Base-by-base conservation (phyloP, 35 echinoderm and acorn worm species). In the Heliocidaris erythrogramma region DNA sequence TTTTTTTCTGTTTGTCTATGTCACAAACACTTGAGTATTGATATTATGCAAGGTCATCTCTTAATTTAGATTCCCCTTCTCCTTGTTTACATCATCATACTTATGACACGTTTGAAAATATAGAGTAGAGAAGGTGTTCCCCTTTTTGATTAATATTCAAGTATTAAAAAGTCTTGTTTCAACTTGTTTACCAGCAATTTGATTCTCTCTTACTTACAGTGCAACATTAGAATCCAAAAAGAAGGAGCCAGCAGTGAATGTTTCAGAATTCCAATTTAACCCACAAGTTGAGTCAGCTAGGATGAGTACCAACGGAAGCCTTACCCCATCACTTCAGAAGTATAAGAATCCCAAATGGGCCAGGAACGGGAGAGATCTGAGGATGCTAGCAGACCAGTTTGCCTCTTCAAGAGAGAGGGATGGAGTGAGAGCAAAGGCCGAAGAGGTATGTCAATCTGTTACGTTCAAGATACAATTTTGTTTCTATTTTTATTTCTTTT, bases 291-390 rank as follows among this genome's bases (percentile, higher is more conserved):
- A 30, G 49, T 50, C 91, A 5, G 59, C 47, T 2, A 52, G 13
- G 47, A 48, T 50, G 32, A 27, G 78, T 21, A 7, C 24, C n/a
- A 86, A 85, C 12, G 94, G 94, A 9, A 32, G 21, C 48, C 6
- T 31, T 84, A 86, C 94, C 17, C 94, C 94, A 17, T 53, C 65
- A 13, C 12, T 60, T 4, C 32, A 50, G 31, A 14, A 9, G 47
- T 94, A 94, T 85, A 86, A 52, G 42, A 31, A 94, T 88, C 94
- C 94, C 21, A 88, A 14, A 24, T 94, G 94, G 94, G 94, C 94
- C 32, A 31, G 47, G 14, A 94, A 30, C 5, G 94, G 94, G 48
- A 49, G 86, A 30, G 94, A 94, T 31, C 84, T 94, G 7, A 27
- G 85, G 48, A 35, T 30, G 18, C 84, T 94, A 6, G 94, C 94